phyloP scores from a whole-genome alignment of 2,113 vertebrate genomes.

The Proteles cristata region DNA sequence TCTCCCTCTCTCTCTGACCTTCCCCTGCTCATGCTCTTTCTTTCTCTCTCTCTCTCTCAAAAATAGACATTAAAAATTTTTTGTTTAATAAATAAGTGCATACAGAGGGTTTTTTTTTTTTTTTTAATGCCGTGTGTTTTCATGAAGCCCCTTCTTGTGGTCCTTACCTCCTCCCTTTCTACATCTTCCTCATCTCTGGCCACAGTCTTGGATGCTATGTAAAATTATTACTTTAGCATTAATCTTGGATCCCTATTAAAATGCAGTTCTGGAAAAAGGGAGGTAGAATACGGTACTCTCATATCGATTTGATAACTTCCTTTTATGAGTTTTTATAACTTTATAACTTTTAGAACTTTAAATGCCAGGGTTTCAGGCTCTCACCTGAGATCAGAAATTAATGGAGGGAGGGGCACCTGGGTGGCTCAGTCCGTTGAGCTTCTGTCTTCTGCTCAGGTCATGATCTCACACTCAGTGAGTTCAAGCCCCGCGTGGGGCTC shows the following conservation, averaged over 20 bases:
- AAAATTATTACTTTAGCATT: not conserved
- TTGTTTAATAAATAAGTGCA: not conserved
- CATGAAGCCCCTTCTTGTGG: not conserved
- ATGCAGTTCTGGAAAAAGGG: not conserved
- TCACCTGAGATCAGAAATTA: not conserved
- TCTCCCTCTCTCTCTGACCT: no score
- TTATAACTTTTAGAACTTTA: not conserved
- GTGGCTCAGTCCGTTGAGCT: no score
- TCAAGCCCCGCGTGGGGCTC: no score
- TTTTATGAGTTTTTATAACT: not conserved
- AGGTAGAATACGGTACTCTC: not conserved
- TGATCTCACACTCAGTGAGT: no score
- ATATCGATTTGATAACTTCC: not conserved
- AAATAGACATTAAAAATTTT: no score
- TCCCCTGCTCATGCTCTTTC: no score
- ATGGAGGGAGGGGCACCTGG: not conserved
- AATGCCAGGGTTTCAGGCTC: not conserved
- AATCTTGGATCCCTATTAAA: conserved; percentile 43
- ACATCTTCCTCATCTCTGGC: not conserved
- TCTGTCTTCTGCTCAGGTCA: no score
- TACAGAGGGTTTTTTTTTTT: not conserved
- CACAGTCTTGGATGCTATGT: not conserved
- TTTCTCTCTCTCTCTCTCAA: no score
- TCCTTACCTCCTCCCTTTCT: not conserved
- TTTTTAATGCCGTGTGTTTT: not conserved